Evolutionary conservation across 2,113 vertebrate genomes (phyloP).

Genomic region (Saimiri boliviensis): DNA sequence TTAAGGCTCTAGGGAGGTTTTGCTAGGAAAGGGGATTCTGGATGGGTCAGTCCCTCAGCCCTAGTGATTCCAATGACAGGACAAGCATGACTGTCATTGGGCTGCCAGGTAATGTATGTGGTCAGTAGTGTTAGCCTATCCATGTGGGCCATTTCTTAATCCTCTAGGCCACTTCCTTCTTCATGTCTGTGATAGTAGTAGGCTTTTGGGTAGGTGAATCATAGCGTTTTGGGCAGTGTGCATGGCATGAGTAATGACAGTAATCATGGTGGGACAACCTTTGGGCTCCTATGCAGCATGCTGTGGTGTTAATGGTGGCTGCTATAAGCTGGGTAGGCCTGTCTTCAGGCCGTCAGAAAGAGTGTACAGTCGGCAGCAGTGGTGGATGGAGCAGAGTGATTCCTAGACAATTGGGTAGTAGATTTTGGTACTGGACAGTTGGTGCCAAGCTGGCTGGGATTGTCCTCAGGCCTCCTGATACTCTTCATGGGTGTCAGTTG

Average conservation of each 20-base stretch:
- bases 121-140: background rate
- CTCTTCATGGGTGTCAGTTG: background rate
- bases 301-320: background rate
- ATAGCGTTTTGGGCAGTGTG: background rate
- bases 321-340: background rate
- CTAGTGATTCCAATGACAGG: no score
- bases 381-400: background rate
- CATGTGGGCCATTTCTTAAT: background rate
- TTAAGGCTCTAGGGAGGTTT: no score
- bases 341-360: background rate
- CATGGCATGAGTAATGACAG: background rate
- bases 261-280: background rate
- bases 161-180: background rate
- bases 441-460: background rate
- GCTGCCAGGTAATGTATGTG: no score
- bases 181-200: background rate
- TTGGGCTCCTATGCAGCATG: background rate
- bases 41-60: no score
- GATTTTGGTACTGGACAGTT: background rate
- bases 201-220: background rate
- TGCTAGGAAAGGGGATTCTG: no score
- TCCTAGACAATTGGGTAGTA: background rate
- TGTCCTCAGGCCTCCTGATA: background rate
- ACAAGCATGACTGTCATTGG: no score
- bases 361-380: background rate